Base-by-base conservation (phyloP, 1,140 invertebrate species). In the Psix sp. region DNA sequence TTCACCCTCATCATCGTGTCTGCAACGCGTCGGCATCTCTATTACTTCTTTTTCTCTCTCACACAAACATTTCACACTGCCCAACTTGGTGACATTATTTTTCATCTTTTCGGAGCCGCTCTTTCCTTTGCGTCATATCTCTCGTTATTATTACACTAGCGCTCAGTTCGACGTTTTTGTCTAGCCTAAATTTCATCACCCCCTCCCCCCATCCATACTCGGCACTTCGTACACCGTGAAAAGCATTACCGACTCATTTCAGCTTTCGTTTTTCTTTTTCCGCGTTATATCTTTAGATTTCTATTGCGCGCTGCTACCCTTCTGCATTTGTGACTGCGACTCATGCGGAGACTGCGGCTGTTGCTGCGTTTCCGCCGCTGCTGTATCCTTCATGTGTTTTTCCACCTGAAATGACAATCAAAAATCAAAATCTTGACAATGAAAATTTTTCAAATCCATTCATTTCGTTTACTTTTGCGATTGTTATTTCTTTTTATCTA, bases 361-460 rank as follows among this genome's bases (percentile, higher is more conserved):
- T 56, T 83, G 80, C 40, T 79, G 80, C 60, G 77, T 78, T 59
- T 75, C 80, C 40, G 79, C 77, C 46, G 84, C 79, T 59, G 87
- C 85, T n/a, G 84, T 81, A 74, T 90, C 90, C 81, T 90, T 89
- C 76, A 89, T 85, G 66, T 90, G 88, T 83, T 90, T 90, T 74
- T 91, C 90, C 26, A 91, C 89, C 90, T 91, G 39, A 18, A 62
- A 74, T 36, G 4, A 24, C 21, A 24, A 24, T 9, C 4, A 24
- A 24, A 9, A 5, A 31, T 10, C 45, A 31, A 56, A 68, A 9
- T 5, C 21, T 5, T 24, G 7, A 10, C 7, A 29, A 29, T 29
- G 2, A 29, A 29, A 29, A 10, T 5, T 24, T 24, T 24, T 24
- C n/a, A n/a, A 24, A 9, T 24, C 21, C 21, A 4, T 24, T 9